These are phyloP conservation scores for Hypotaenidia philippensis DNA, from an alignment of 2,797 vertebrate species.

Conservation along the genomic window DNA sequence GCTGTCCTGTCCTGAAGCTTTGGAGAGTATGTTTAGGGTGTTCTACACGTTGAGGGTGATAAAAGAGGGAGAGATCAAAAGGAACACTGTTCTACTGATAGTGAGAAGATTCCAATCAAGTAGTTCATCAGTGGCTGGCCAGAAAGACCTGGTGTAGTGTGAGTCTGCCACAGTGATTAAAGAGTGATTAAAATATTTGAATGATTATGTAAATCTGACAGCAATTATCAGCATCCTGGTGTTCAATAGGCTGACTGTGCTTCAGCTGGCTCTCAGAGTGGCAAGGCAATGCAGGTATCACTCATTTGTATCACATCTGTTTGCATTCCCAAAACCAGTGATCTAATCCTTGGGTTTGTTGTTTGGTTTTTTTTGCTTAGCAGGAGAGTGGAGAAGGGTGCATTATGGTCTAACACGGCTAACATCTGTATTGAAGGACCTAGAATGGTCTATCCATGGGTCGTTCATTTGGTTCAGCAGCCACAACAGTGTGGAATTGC, in stretches of 20 bases:
- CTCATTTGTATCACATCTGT: neutral
- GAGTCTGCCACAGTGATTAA: neutral
- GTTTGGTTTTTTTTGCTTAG: neutral
- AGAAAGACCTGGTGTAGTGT: neutral
- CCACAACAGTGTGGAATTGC: neutral
- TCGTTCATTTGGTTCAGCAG: neutral
- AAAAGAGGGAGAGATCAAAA: neutral
- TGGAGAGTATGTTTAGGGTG: neutral
- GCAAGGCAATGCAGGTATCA: neutral
- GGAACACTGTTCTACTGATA: neutral
- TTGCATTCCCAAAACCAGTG: neutral
- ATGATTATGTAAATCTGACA: neutral
- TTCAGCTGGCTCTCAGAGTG: neutral
- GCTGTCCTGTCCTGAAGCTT: neutral
- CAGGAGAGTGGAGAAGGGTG: neutral
- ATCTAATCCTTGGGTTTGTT: neutral
- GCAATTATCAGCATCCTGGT: neutral
- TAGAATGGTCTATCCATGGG: neutral
- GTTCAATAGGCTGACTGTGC: neutral
- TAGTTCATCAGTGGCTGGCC: neutral
- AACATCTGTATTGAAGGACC: neutral
- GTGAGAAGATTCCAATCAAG: neutral
- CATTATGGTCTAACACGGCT: neutral
- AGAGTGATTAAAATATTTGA: neutral
- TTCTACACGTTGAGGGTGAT: rapidly evolving